phyloP scores from a whole-genome alignment of 1,140 invertebrate species.

The Eubasilissa regina region DNA sequence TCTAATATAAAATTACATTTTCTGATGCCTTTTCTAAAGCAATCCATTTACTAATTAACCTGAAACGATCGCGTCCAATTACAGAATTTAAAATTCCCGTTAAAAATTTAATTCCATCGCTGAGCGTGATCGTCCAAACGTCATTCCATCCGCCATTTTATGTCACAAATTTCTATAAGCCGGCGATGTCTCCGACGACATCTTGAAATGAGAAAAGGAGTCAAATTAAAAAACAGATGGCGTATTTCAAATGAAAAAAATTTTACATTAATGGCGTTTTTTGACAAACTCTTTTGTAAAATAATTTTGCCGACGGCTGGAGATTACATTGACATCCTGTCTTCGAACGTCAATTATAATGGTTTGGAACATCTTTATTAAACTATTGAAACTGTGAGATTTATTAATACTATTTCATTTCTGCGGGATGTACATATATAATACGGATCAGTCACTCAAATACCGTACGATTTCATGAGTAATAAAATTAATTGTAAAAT shows the following conservation, averaged over 20 bases:
- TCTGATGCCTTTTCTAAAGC: too few species aligned
- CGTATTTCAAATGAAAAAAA: conserved; percentile 13
- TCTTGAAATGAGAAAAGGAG: conserved; percentile 13
- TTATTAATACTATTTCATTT: too few species aligned
- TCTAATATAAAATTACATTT: too few species aligned
- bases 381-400: too few species aligned
- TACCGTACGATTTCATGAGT: too few species aligned
- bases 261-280: background rate
- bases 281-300: background rate
- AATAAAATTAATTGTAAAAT: too few species aligned
- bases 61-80: conserved; percentile 5
- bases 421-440: too few species aligned
- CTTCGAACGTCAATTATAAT: too few species aligned
- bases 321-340: too few species aligned
- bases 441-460: too few species aligned
- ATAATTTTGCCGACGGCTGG: background rate
- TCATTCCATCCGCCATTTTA: conserved; percentile 25
- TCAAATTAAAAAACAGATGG: conserved; percentile 24
- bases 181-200: conserved; percentile 18
- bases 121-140: conserved; percentile 25
- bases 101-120: conserved; percentile 27
- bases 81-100: conserved; percentile 33
- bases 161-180: conserved; percentile 9
- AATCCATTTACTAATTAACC: conserved; percentile 17
- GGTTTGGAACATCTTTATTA: too few species aligned